A percentile compares a stretch with the other conserved stretches of the same genome.
These are phyloP conservation scores for Cataglyphis rosenhaueri DNA, from an alignment of 2,888 invertebrate species.

Conservation along the genomic window DNA sequence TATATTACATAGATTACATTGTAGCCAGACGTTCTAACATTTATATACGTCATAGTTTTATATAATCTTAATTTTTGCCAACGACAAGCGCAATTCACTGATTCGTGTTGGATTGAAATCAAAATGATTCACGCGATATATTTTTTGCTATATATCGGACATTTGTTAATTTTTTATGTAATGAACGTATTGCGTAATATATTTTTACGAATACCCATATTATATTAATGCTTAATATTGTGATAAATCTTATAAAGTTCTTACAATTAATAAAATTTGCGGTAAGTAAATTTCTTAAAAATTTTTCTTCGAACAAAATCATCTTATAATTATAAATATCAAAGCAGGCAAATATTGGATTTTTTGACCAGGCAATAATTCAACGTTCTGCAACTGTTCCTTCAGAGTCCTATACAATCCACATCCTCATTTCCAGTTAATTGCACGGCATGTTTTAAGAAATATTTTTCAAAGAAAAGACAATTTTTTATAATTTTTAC, in stretches of 20 bases:
- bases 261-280: slow-evolving; percentile 1
- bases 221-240: background rate
- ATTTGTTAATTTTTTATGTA: background rate
- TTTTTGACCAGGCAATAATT: background rate
- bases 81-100: background rate
- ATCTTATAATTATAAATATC: slow-evolving; percentile 2
- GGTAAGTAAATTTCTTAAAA: background rate
- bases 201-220: background rate
- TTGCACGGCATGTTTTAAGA: background rate
- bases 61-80: slow-evolving; percentile 40
- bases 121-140: slow-evolving; percentile 20
- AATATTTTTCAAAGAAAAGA: slow-evolving; percentile 19
- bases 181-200: background rate
- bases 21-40: background rate
- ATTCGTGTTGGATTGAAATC: slow-evolving; percentile 10
- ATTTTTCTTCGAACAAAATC: slow-evolving; percentile 26
- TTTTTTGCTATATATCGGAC: background rate
- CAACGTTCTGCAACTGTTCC: background rate
- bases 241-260: background rate
- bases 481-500: slow-evolving; percentile 76
- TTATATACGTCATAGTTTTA: slow-evolving; percentile 15
- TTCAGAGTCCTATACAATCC: background rate
- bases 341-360: background rate
- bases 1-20: background rate
- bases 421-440: background rate